phyloP scores from a whole-genome alignment of 2,888 invertebrate species.

The Agonopterix subpropinquella region DNA sequence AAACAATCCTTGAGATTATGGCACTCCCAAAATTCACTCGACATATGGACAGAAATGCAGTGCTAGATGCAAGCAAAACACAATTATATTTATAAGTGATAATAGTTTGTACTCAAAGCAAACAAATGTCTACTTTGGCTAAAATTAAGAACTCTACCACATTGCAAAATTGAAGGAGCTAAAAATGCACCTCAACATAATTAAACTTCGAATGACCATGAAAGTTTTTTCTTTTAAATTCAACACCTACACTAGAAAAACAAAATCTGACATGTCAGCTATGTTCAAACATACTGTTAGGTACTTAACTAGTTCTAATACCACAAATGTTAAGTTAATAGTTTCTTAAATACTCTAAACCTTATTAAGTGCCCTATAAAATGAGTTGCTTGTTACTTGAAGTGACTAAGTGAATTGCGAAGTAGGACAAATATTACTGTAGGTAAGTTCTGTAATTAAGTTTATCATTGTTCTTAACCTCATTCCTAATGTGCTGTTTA shows the following conservation, averaged over 20 bases:
- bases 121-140: no score
- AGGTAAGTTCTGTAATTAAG: slow-evolving; percentile 4
- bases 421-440: slow-evolving; percentile 2
- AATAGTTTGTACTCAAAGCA: no score
- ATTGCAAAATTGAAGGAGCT: no score
- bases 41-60: no score
- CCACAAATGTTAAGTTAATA: slow-evolving; percentile 7
- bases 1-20: no score
- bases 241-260: background rate
- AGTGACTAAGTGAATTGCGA: background rate
- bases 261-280: background rate
- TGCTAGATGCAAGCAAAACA: no score
- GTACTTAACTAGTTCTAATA: background rate
- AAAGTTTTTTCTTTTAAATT: no score
- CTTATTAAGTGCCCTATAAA: slow-evolving; percentile 6
- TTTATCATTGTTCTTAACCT: slow-evolving; percentile 5
- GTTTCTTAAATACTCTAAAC: slow-evolving; percentile 15
- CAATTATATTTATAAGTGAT: no score
- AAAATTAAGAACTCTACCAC: no score
- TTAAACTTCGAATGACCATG: no score
- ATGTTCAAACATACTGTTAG: background rate
- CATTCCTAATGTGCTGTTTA: background rate
- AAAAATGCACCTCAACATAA: no score
- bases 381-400: background rate
- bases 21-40: no score